Conservation (phyloP, 1,140 invertebrate species). For the Diabrotica virgifera region DNA sequence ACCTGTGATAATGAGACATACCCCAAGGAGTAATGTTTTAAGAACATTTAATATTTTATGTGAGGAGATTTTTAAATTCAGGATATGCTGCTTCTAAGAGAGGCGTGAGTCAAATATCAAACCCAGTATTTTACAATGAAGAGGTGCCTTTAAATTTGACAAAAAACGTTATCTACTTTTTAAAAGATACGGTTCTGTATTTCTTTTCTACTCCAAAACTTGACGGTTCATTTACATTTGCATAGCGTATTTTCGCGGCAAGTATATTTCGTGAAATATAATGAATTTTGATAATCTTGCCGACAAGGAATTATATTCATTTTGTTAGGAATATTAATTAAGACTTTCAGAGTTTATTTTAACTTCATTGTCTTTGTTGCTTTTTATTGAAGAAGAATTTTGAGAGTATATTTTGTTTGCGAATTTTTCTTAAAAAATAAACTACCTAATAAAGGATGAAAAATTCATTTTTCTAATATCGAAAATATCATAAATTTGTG, state of each 20-base stretch:
- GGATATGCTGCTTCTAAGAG: too few relatives aligned
- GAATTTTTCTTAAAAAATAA: not conserved
- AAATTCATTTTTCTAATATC: not conserved
- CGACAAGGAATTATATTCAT: not conserved
- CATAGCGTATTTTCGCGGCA: constrained; percentile 2
- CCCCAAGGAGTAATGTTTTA: too few relatives aligned
- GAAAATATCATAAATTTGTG: too few relatives aligned
- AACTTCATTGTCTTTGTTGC: not conserved
- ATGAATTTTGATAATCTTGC: constrained; percentile 9
- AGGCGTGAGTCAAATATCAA: too few relatives aligned
- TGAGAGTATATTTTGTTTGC: not conserved
- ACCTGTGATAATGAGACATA: too few relatives aligned
- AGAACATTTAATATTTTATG: too few relatives aligned
- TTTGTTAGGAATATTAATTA: not conserved
- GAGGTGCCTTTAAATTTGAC: too few relatives aligned
- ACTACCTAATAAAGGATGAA: not conserved
- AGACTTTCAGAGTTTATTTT: not conserved
- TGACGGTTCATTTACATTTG: constrained; percentile 10
- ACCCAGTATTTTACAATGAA: too few relatives aligned
- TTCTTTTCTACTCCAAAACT: not conserved
- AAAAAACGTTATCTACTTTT: not conserved
- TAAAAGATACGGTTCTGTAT: not conserved
- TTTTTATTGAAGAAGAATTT: not conserved
- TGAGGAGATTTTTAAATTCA: too few relatives aligned
- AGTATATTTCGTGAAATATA: constrained; percentile 10